Evolutionary conservation across 2,888 invertebrate genomes (phyloP).

Genomic region (Seira musarum): DNA sequence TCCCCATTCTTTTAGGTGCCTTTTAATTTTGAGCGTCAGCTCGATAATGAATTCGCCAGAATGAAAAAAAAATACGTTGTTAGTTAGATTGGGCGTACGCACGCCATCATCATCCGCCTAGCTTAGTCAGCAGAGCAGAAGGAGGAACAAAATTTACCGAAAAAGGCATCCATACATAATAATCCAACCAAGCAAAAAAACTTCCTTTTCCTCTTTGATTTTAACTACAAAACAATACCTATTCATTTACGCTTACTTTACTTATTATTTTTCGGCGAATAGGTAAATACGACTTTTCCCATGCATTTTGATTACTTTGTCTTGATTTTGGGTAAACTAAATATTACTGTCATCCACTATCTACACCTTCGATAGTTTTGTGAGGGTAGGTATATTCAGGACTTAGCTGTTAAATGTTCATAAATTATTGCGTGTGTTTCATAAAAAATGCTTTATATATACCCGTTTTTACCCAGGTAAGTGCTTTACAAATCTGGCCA

Average conservation of each 20-base stretch:
- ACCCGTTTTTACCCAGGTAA: too few species aligned
- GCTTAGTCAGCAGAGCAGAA: too few species aligned
- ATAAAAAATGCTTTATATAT: too few species aligned
- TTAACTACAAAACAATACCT: not conserved
- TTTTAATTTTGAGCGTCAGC: not conserved
- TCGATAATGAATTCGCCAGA: constrained; percentile 51
- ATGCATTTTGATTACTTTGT: too few species aligned
- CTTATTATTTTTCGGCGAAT: constrained; percentile 34
- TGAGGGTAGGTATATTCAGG: constrained; percentile 34
- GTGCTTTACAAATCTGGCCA: too few species aligned
- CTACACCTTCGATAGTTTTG: constrained; percentile 9
- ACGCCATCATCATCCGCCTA: constrained; percentile 42
- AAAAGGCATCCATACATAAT: not conserved
- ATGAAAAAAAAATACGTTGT: constrained; percentile 31
- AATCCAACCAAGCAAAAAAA: not conserved
- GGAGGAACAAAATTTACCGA: too few species aligned
- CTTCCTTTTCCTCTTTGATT: not conserved
- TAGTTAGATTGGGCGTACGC: constrained; percentile 40
- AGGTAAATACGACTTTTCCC: not conserved
- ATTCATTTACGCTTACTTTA: constrained; percentile 21
- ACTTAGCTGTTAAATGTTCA: constrained; percentile 45
- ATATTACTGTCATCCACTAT: not conserved
- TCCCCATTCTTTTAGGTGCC: not conserved
- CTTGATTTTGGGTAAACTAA: not conserved
- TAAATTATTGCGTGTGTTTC: too few species aligned